A percentile compares a stretch with the other conserved stretches of the same genome.
These are phyloP conservation scores for Coelopa frigida DNA, from an alignment of 1,140 invertebrate genomes.

Conservation along the genomic window DNA sequence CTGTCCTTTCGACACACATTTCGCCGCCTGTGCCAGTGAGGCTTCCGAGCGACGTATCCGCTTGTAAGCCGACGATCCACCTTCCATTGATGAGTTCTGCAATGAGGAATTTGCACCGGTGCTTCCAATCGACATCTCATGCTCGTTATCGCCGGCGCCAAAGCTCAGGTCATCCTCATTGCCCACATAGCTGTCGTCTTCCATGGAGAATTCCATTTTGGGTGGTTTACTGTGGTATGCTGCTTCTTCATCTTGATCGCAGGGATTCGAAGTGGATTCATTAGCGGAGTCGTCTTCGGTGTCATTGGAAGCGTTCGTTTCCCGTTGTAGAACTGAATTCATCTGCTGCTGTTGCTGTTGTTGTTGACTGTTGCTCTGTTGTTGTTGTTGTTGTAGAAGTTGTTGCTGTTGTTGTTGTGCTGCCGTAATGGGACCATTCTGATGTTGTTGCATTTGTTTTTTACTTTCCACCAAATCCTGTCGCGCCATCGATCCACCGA, in stretches of 20 bases:
- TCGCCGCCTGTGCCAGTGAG: slow-evolving; percentile 65
- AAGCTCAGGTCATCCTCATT: slow-evolving; percentile 38
- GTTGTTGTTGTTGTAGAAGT: slow-evolving; percentile 14
- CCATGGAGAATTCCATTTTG: slow-evolving; percentile 31
- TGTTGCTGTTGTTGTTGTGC: slow-evolving; percentile 10
- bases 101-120: slow-evolving; percentile 25
- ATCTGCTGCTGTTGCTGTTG: slow-evolving; percentile 3
- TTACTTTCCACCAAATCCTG: no score
- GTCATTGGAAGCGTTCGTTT: slow-evolving; percentile 8
- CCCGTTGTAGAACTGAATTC: slow-evolving; percentile 1
- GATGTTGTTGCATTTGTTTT: slow-evolving; percentile 4
- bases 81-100: slow-evolving; percentile 17
- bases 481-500: slow-evolving; percentile 1
- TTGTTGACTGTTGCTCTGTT: slow-evolving; percentile 3
- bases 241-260: slow-evolving; percentile 5
- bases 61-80: slow-evolving; percentile 23
- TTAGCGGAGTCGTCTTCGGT: slow-evolving; percentile 11
- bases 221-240: slow-evolving; percentile 8
- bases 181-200: slow-evolving; percentile 39
- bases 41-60: slow-evolving; percentile 62
- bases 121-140: slow-evolving; percentile 25
- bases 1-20: slow-evolving; percentile 69
- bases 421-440: slow-evolving; percentile 2
- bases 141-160: slow-evolving; percentile 20
- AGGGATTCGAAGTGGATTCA: slow-evolving; percentile 10